phyloP scores from a whole-genome alignment of 1,140 invertebrate genomes.

The Ceratitis capitata region DNA sequence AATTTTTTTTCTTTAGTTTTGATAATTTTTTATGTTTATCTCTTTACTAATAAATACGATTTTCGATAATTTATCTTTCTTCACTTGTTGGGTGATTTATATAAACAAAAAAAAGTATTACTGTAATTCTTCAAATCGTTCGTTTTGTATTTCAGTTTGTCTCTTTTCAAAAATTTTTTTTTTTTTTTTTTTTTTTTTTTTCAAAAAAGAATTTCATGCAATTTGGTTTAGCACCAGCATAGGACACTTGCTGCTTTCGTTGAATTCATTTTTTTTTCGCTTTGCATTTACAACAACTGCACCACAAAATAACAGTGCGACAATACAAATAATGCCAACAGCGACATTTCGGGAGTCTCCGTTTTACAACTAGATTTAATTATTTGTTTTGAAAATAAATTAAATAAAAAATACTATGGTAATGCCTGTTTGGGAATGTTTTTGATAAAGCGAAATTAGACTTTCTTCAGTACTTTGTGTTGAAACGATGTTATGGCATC shows the following conservation, averaged over 20 bases:
- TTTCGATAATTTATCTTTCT: neutral
- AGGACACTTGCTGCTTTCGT: slow-evolving; percentile 58
- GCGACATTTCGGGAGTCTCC: neutral
- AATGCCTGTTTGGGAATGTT: slow-evolving; percentile 58
- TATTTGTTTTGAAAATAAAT: neutral
- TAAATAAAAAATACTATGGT: slow-evolving; percentile 48
- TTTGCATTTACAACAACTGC: neutral
- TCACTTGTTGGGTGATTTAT: too few species aligned
- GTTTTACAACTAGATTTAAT: neutral
- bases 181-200: neutral
- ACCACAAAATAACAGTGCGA: neutral
- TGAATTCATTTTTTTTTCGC: neutral
- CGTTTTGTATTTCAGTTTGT: neutral
- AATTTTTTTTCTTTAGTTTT: neutral
- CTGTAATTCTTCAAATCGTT: neutral
- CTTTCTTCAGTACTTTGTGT: neutral
- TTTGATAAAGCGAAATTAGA: slow-evolving; percentile 46
- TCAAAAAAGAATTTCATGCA: neutral
- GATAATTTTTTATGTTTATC: neutral
- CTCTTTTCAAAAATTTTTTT: too few species aligned
- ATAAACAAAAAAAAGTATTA: neutral
- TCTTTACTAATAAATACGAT: neutral
- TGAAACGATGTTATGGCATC: neutral
- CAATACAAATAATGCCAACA: neutral
- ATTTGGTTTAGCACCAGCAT: slow-evolving; percentile 62